Conservation (phyloP, 2,888 invertebrate species). For the Mesopsocus fuscifrons region DNA sequence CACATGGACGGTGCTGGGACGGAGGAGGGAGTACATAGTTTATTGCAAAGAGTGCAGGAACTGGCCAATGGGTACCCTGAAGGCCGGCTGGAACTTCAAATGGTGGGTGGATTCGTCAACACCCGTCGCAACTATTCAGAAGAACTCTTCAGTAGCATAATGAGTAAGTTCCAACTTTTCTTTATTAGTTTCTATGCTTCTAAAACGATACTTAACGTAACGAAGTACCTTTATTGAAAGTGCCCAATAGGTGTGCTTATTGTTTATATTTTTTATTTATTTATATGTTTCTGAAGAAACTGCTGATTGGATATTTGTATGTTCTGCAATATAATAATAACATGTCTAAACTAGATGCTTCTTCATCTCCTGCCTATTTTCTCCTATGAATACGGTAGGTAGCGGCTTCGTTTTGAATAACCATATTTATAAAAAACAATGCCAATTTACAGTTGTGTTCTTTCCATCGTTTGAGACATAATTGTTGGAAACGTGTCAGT, state of each 20-base stretch:
- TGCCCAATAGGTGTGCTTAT: not conserved
- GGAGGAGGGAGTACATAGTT: constrained; percentile 62
- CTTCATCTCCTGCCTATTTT: no score
- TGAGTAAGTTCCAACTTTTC: constrained; percentile 69
- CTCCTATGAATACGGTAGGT: no score
- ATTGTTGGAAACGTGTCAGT: no score
- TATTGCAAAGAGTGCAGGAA: constrained; percentile 74
- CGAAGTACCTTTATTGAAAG: not conserved
- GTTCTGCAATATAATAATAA: no score
- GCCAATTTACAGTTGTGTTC: no score
- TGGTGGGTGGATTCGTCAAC: constrained; percentile 83
- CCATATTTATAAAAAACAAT: no score
- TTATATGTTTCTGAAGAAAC: constrained; percentile 11
- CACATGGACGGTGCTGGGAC: constrained; percentile 72
- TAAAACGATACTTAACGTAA: not conserved
- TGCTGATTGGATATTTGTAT: no score
- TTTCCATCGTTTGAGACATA: no score
- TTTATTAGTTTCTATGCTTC: not conserved
- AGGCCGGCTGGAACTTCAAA: constrained; percentile 72
- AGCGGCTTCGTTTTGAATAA: no score
- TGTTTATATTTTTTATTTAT: not conserved
- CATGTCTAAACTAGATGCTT: no score
- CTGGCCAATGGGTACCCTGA: constrained; percentile 71
- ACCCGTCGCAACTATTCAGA: constrained; percentile 61
- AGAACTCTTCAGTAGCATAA: constrained; percentile 71